Conservation (phyloP, 2,888 invertebrate species). For the Leptinotarsa tumamoca region DNA sequence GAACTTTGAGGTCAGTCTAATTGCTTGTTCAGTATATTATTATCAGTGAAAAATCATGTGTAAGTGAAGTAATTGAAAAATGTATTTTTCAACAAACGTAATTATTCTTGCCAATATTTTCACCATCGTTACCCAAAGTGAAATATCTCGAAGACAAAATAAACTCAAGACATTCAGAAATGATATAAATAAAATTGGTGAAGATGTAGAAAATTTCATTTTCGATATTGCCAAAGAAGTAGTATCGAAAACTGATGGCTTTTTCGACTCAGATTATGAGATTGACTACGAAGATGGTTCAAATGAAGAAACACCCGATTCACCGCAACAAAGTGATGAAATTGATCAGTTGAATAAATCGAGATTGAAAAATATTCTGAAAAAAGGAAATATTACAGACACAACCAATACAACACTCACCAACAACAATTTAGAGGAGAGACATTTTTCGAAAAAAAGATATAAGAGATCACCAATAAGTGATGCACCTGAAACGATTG, state of each 20-base stretch:
- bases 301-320: constrained; percentile 9
- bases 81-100: not conserved
- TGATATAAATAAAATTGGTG: constrained; percentile 30
- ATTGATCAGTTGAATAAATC: not conserved
- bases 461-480: not conserved
- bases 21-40: not conserved
- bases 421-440: not conserved
- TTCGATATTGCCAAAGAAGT: constrained; percentile 29
- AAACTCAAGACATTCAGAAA: constrained; percentile 14
- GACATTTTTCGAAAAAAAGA: not conserved
- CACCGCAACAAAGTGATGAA: not conserved
- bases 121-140: not conserved
- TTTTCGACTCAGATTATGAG: constrained; percentile 15
- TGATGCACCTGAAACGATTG: not conserved
- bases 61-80: not conserved
- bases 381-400: not conserved
- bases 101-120: not conserved
- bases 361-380: not conserved
- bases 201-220: constrained; percentile 33
- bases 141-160: constrained; percentile 6
- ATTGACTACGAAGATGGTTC: constrained; percentile 19
- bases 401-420: not conserved
- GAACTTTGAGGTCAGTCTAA: not conserved
- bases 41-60: not conserved
- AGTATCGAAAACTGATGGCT: constrained; percentile 4